Percentiles rank a stretch among this genome's conserved stretches.
phyloP scores from a whole-genome alignment of 1,140 invertebrate species.

The Campodea augens region DNA sequence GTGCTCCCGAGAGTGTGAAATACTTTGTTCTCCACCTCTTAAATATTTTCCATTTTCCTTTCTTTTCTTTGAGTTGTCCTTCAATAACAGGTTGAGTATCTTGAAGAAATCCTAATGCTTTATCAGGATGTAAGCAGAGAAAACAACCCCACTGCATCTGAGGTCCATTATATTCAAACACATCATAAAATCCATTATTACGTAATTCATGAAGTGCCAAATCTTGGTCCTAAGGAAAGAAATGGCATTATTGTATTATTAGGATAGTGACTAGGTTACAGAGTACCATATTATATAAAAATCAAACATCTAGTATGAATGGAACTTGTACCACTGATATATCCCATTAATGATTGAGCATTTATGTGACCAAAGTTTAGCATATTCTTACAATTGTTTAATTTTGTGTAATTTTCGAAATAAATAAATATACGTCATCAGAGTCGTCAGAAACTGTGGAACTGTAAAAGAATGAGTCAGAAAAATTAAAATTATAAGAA shows the following conservation, averaged over 20 bases:
- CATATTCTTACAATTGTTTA: no score
- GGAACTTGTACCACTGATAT: neutral
- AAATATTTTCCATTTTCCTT: conserved; percentile 78
- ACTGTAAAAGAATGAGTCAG: no score
- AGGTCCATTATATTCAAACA: conserved; percentile 56
- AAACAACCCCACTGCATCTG: conserved; percentile 61
- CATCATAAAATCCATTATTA: conserved; percentile 74
- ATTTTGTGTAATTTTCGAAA: no score
- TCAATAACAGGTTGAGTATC: conserved; percentile 58
- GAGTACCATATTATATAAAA: neutral
- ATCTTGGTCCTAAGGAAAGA: conserved; percentile 54
- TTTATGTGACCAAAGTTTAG: no score
- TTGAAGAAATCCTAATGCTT: conserved; percentile 56
- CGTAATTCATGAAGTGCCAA: conserved; percentile 63
- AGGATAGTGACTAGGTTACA: no score
- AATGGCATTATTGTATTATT: no score
- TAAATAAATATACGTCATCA: no score
- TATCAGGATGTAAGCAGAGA: conserved; percentile 76
- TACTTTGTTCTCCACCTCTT: conserved; percentile 78
- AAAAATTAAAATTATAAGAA: no score
- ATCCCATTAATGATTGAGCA: no score
- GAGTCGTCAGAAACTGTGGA: no score
- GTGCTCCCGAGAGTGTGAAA: conserved; percentile 78
- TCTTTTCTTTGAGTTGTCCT: conserved; percentile 87
- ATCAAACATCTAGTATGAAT: neutral